phyloP scores from a whole-genome alignment of 2,797 vertebrate genomes.

The Xiphorhynchus erythropygius region DNA sequence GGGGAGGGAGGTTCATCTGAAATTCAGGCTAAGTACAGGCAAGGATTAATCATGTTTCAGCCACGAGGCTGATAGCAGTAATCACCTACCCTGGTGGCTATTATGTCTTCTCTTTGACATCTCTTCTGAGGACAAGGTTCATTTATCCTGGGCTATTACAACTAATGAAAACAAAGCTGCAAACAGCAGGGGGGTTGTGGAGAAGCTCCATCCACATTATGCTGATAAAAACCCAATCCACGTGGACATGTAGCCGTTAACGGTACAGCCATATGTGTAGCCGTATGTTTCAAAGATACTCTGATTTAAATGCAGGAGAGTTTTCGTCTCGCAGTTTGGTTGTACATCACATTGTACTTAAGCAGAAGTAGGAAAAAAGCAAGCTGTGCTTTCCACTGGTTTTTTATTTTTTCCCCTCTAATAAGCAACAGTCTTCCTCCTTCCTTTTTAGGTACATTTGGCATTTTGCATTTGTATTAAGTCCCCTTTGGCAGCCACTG shows the following conservation, averaged over 20 bases:
- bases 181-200: neutral
- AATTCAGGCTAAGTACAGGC: neutral
- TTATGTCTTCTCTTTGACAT: neutral
- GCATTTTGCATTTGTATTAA: slow-evolving; percentile 18
- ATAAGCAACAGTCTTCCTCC: neutral
- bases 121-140: neutral
- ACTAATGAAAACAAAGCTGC: neutral
- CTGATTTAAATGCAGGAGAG: neutral
- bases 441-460: slow-evolving; percentile 7
- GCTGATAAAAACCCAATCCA: neutral
- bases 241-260: neutral
- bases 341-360: neutral
- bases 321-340: neutral
- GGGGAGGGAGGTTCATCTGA: neutral
- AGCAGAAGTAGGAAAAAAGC: neutral
- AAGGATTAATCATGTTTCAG: neutral
- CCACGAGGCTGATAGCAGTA: neutral
- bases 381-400: neutral
- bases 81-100: neutral
- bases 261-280: neutral
- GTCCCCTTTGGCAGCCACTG: neutral
- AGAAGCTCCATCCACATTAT: accelerated
- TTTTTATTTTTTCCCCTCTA: neutral
- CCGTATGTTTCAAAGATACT: neutral
- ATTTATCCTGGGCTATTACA: neutral